Evolutionary conservation across 2,888 invertebrate species (phyloP).

Genomic region (Pterobdella sp.): DNA sequence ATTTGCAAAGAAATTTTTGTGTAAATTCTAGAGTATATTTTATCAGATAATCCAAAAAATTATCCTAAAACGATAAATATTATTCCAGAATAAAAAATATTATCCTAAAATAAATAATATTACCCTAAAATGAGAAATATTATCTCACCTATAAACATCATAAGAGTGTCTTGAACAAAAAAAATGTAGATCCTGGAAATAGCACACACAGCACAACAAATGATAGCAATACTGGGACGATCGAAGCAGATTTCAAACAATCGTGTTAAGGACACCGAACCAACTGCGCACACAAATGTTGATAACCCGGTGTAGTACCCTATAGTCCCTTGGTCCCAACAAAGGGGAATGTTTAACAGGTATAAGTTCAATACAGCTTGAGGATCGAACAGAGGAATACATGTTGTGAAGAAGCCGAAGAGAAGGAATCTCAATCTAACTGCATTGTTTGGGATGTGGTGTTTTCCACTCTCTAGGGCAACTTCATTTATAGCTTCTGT

Average conservation of each 20-base stretch:
- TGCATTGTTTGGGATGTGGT: constrained; percentile 15
- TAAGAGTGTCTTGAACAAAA: constrained; percentile 21
- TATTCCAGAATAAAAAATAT: no score
- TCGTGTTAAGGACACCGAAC: constrained; percentile 12
- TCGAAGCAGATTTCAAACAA: constrained; percentile 8
- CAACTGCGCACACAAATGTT: constrained; percentile 3
- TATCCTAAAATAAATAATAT: background rate
- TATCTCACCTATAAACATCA: constrained; percentile 28
- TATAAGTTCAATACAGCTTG: constrained; percentile 23
- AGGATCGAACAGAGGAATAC: constrained; percentile 11
- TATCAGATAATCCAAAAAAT: no score
- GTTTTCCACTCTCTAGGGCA: background rate
- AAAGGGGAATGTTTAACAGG: constrained; percentile 25
- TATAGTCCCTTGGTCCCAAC: constrained; percentile 23
- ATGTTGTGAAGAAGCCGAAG: constrained; percentile 15
- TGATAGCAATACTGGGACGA: constrained; percentile 19
- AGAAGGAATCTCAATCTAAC: constrained; percentile 13
- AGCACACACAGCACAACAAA: background rate
- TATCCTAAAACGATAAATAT: no score
- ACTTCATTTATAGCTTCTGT: background rate
- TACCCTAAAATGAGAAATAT: background rate
- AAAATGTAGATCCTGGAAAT: constrained; percentile 19
- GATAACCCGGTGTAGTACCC: constrained; percentile 26
- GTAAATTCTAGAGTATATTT: no score
- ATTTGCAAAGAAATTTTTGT: no score